A percentile compares a stretch with the other conserved stretches of the same genome.
Conservation (phyloP, 2,797 vertebrate genomes). For the Sphaeramia orbicularis region DNA sequence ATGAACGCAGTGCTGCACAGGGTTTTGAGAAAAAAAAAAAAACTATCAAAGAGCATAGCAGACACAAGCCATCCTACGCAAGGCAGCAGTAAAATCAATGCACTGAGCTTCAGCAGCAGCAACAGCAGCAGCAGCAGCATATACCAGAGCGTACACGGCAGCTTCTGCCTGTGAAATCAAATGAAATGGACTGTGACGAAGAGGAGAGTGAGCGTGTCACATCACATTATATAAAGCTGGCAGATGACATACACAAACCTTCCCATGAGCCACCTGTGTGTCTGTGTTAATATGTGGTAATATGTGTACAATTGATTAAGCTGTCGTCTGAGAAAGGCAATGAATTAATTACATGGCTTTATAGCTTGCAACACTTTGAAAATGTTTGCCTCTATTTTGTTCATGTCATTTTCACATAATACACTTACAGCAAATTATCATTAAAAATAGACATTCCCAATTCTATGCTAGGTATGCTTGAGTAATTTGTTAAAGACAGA, state of each 20-base stretch:
- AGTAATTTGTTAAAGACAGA: too few relatives aligned
- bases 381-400: background rate
- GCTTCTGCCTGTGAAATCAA: conserved; percentile 39
- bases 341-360: background rate
- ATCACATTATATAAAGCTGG: conserved; percentile 30
- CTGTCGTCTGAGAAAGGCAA: conserved; percentile 2
- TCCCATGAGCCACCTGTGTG: conserved; percentile 25
- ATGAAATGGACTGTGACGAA: conserved; percentile 35
- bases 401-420: background rate
- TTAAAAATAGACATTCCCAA: background rate
- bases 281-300: background rate
- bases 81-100: conserved; percentile 35
- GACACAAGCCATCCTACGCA: conserved; percentile 32
- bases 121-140: conserved; percentile 3
- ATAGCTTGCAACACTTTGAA: background rate
- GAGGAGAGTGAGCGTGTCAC: conserved; percentile 29
- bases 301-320: conserved; percentile 6
- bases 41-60: conserved; percentile 6
- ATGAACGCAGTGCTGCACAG: background rate
- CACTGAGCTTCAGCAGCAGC: conserved; percentile 14
- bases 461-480: too few relatives aligned
- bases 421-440: background rate
- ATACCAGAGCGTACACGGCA: background rate
- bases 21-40: conserved; percentile 6
- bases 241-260: conserved; percentile 23